Percentiles rank a stretch among this genome's conserved stretches.
Evolutionary conservation across 2,797 vertebrate species (phyloP).

Genomic region (Gymnoscopelus braueri): DNA sequence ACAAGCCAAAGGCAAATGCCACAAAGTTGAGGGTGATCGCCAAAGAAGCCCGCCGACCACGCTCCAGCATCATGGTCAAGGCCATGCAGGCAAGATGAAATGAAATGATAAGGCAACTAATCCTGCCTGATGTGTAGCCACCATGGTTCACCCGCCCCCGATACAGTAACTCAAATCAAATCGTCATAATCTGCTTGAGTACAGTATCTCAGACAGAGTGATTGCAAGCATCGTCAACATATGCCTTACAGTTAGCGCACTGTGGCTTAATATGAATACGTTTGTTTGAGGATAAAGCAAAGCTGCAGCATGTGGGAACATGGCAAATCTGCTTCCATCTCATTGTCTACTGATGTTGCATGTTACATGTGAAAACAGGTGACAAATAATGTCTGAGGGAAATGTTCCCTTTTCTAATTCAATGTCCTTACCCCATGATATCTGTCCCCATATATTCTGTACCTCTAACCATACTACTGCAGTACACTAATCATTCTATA

Average conservation of each 20-base stretch:
- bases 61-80: conserved; percentile 76
- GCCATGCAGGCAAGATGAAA: conserved; percentile 55
- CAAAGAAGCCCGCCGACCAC: conserved; percentile 78
- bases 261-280: conserved; percentile 51
- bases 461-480: too few species aligned
- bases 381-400: conserved; percentile 46
- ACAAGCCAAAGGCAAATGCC: conserved; percentile 85
- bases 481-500: too few species aligned
- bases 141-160: conserved; percentile 60
- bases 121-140: conserved; percentile 70
- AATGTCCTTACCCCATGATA: too few species aligned
- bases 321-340: conserved; percentile 49
- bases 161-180: conserved; percentile 60
- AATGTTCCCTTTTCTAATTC: conserved; percentile 9
- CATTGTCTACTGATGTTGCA: conserved; percentile 32
- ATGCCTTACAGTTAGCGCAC: conserved; percentile 40
- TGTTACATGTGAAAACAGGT: conserved; percentile 29
- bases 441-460: too few species aligned
- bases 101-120: conserved; percentile 72
- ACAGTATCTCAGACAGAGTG: conserved; percentile 23
- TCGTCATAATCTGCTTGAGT: conserved; percentile 72
- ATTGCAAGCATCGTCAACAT: conserved; percentile 27
- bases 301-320: conserved; percentile 21
- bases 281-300: conserved; percentile 42
- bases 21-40: conserved; percentile 84